Conservation (phyloP, 1,140 invertebrate species). For the Bombus huntii region DNA sequence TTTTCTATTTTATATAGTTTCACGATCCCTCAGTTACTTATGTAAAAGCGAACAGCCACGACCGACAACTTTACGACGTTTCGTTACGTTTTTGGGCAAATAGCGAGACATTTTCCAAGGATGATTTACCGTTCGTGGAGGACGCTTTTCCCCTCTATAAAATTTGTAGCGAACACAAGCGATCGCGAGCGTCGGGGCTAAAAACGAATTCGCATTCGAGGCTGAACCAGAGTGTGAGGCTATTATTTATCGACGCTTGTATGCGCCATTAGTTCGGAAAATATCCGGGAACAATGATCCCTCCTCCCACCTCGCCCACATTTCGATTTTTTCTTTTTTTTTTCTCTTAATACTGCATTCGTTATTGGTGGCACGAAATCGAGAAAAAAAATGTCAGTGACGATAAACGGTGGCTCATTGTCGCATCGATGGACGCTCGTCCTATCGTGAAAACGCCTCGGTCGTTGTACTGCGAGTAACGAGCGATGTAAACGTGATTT, state of each 20-base stretch:
- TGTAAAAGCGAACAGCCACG: neutral
- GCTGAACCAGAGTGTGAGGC: neutral
- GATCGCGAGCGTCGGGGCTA: neutral
- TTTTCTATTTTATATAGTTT: neutral
- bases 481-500: conserved; percentile 32
- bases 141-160: neutral
- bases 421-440: conserved; percentile 7
- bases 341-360: conserved; percentile 18
- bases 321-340: neutral
- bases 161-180: conserved; percentile 11
- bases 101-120: neutral
- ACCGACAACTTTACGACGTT: neutral
- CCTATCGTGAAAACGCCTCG: conserved; percentile 26
- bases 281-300: conserved; percentile 44
- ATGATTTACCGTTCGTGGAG: conserved; percentile 2
- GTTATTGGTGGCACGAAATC: conserved; percentile 12
- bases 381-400: conserved; percentile 27
- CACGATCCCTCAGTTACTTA: neutral
- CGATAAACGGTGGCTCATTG: conserved; percentile 45
- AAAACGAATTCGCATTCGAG: conserved; percentile 28
- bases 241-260: conserved; percentile 38
- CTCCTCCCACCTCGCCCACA: neutral
- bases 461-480: conserved; percentile 8
- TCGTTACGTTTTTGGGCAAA: neutral
- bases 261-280: conserved; percentile 40